Evolutionary conservation across 2,113 vertebrate species (phyloP).

Genomic region (Saimiri boliviensis): DNA sequence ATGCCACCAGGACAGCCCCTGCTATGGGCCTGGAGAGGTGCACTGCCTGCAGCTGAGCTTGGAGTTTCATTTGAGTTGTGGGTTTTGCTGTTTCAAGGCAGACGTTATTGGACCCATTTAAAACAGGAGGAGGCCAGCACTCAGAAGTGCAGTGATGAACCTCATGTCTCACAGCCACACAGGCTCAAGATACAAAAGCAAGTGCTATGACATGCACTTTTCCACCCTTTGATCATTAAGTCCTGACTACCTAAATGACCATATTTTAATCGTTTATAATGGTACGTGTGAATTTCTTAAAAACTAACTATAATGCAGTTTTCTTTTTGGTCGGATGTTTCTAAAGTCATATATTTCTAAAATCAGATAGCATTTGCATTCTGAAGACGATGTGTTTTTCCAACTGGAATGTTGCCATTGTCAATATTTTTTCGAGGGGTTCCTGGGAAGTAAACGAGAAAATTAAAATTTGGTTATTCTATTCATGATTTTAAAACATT

Average conservation of each 20-base stretch:
- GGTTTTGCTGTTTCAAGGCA: neutral
- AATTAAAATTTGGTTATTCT: neutral
- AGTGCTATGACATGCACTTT: neutral
- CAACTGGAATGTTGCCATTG: neutral
- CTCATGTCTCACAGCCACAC: neutral
- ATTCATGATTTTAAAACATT: neutral
- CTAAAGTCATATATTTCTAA: neutral
- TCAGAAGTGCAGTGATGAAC: neutral
- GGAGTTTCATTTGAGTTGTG: too few species aligned
- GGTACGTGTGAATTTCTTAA: neutral
- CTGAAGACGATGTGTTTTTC: neutral
- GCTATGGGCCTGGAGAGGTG: too few species aligned
- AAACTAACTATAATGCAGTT: neutral
- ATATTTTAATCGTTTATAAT: neutral
- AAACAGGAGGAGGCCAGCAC: neutral
- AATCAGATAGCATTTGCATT: neutral
- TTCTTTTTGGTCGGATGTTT: neutral
- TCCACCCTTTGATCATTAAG: neutral
- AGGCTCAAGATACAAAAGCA: neutral
- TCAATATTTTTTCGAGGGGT: neutral
- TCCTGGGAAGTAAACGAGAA: neutral
- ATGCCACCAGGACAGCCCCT: too few species aligned
- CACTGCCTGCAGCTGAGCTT: neutral
- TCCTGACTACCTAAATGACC: neutral
- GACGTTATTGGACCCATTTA: neutral